Percentiles rank a stretch among this genome's conserved stretches.
Evolutionary conservation across 2,113 vertebrate genomes (phyloP).

Genomic region (Pteronura brasiliensis): DNA sequence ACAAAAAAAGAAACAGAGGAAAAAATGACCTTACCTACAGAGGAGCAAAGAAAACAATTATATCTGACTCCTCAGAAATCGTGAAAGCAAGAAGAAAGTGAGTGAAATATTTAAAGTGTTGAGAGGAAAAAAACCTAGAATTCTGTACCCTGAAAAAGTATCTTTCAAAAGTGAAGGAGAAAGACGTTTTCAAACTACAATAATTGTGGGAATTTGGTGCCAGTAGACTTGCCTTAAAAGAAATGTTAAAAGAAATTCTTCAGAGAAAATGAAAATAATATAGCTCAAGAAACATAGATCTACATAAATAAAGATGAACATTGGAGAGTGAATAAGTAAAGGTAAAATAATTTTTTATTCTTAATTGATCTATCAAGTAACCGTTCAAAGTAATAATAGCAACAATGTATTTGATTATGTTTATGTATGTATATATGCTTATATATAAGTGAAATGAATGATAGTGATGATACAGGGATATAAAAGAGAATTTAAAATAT

Average conservation of each 20-base stretch:
- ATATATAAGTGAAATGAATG: neutral
- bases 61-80: neutral
- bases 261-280: neutral
- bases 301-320: neutral
- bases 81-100: neutral
- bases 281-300: neutral
- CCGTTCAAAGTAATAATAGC: neutral
- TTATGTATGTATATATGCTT: neutral
- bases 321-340: neutral
- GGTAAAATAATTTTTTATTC: neutral
- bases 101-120: neutral
- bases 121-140: neutral
- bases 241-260: neutral
- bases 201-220: neutral
- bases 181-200: neutral
- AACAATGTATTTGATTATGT: neutral
- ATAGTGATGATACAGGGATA: neutral
- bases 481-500: neutral
- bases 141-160: neutral
- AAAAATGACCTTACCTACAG: neutral
- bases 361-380: neutral
- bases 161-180: neutral
- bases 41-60: neutral
- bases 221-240: neutral
- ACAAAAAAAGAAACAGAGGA: too few species aligned